These are phyloP conservation scores for Drosophila silvestris DNA, from an alignment of 2,888 invertebrate species.

Conservation along the genomic window DNA sequence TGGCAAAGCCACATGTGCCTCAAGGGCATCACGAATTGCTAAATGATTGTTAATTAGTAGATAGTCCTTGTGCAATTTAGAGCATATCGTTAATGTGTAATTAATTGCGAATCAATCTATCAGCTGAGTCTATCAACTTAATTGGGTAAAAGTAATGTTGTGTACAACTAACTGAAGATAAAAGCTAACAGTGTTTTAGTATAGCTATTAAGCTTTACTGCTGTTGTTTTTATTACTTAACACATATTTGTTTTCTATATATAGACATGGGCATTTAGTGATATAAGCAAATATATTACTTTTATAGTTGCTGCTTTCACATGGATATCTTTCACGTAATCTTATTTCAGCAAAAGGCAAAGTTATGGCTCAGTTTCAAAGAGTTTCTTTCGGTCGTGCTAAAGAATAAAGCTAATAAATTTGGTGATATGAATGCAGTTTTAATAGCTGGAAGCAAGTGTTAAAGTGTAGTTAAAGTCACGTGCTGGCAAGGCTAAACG, in stretches of 20 bases:
- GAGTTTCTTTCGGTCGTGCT: not conserved
- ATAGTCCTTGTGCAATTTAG: not conserved
- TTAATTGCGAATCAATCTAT: not conserved
- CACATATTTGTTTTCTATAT: not conserved
- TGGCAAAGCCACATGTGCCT: conserved; percentile 17
- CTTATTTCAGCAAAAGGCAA: not conserved
- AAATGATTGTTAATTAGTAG: conserved; percentile 15
- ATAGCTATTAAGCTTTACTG: not conserved
- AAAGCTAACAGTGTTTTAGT: not conserved
- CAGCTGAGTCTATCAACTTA: too few species aligned
- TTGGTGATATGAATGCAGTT: not conserved
- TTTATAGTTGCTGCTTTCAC: not conserved
- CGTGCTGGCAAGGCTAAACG: conserved; percentile 34
- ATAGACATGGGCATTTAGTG: not conserved
- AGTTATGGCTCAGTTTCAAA: not conserved
- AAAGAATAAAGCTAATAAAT: not conserved
- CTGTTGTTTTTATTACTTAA: not conserved
- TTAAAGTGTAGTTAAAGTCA: conserved; percentile 24
- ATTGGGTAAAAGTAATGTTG: not conserved
- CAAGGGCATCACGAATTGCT: not conserved
- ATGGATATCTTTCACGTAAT: not conserved
- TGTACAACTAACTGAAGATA: not conserved
- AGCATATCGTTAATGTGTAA: not conserved
- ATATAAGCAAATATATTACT: not conserved
- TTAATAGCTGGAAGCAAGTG: not conserved